These are phyloP conservation scores for Watsonalla cultraria DNA, from an alignment of 2,888 invertebrate genomes.

Conservation along the genomic window DNA sequence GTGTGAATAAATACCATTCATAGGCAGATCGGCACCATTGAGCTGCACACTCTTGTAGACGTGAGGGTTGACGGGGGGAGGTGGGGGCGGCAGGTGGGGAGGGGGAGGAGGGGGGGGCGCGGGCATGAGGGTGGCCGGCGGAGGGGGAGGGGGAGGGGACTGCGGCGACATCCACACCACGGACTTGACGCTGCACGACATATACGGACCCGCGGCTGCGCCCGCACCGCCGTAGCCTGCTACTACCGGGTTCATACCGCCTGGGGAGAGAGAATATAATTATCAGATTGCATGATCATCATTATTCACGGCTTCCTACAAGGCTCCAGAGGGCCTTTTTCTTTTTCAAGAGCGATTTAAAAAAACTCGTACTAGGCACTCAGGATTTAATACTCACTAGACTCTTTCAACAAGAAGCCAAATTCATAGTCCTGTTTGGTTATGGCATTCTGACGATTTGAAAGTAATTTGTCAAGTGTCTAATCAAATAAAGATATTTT, in stretches of 20 bases:
- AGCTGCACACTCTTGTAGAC: conserved; percentile 66
- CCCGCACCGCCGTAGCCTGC: conserved; percentile 2
- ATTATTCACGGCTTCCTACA: conserved; percentile 6
- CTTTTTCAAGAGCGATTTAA: too few relatives aligned
- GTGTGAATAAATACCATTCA: conserved; percentile 59
- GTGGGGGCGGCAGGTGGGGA: conserved; percentile 33
- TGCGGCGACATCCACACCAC: conserved; percentile 46
- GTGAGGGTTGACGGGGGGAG: conserved; percentile 44
- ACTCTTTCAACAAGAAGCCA: too few relatives aligned
- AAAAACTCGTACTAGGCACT: too few relatives aligned
- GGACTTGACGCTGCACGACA: conserved; percentile 43
- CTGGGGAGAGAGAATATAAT: too few relatives aligned
- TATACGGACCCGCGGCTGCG: conserved; percentile 30
- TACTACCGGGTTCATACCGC: too few relatives aligned
- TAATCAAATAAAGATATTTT: too few relatives aligned
- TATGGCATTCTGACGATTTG: too few relatives aligned
- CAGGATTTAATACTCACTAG: too few relatives aligned
- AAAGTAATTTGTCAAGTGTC: too few relatives aligned
- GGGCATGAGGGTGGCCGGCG: conserved; percentile 9
- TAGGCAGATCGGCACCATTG: conserved; percentile 77
- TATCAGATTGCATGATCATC: background rate
- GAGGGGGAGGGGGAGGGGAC: conserved; percentile 20
- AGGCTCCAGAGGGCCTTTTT: too few relatives aligned
- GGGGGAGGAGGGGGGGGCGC: conserved; percentile 23
- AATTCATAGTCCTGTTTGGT: too few relatives aligned